Conservation (phyloP, 2,113 vertebrate genomes). For the Corydoras sp. region DNA sequence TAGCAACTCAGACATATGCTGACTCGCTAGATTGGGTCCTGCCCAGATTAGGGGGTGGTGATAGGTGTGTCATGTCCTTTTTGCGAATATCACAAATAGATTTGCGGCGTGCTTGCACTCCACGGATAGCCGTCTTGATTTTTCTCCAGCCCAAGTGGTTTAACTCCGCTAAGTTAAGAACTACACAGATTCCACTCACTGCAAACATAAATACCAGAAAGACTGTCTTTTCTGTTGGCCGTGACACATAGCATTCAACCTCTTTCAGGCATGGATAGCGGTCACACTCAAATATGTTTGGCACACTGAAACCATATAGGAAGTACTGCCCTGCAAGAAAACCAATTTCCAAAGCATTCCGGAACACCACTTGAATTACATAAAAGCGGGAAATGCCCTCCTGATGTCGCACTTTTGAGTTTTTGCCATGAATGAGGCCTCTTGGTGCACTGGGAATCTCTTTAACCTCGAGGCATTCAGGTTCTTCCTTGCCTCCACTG, state of each 20-base stretch:
- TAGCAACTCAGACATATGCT: conserved; percentile 70
- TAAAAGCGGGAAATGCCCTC: conserved; percentile 85
- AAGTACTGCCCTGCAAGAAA: conserved; percentile 83
- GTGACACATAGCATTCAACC: conserved; percentile 85
- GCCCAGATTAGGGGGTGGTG: conserved; percentile 70
- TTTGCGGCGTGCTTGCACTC: conserved; percentile 74
- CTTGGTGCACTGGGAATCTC: conserved; percentile 65
- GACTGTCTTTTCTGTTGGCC: conserved; percentile 81
- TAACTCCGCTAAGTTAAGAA: conserved; percentile 85
- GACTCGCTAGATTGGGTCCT: conserved; percentile 83
- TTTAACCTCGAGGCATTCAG: conserved; percentile 71
- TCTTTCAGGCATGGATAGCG: conserved; percentile 83
- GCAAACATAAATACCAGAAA: conserved; percentile 90
- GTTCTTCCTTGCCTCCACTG: conserved; percentile 64
- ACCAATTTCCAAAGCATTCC: conserved; percentile 80
- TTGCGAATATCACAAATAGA: conserved; percentile 72
- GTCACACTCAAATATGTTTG: conserved; percentile 77
- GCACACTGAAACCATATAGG: conserved; percentile 80
- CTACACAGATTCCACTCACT: conserved; percentile 82
- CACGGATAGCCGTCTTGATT: conserved; percentile 75
- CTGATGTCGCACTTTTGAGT: conserved; percentile 68
- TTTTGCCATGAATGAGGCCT: conserved; percentile 61
- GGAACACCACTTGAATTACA: conserved; percentile 85
- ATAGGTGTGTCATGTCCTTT: conserved; percentile 69
- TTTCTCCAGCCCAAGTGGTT: conserved; percentile 87